A percentile compares a stretch with the other conserved stretches of the same genome.
phyloP scores from a whole-genome alignment of 2,797 vertebrate genomes.

The Silurus lanzhouensis region DNA sequence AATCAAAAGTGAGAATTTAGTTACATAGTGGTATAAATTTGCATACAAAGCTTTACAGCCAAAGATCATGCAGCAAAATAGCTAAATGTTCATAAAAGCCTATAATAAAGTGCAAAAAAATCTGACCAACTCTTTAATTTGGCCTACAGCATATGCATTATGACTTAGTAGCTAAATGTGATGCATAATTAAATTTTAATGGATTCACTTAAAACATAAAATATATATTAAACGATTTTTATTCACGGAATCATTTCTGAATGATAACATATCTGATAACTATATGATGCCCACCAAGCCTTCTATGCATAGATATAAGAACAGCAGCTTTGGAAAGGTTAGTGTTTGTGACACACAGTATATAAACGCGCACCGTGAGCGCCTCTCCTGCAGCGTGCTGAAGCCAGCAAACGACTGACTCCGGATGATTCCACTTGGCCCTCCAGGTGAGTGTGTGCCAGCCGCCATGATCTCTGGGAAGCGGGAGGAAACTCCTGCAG shows the following conservation, averaged over 20 bases:
- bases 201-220: background rate
- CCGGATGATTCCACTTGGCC: conserved; percentile 96
- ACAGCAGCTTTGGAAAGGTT: background rate
- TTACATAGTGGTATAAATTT: background rate
- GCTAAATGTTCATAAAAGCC: background rate
- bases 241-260: background rate
- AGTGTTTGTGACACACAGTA: background rate
- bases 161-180: background rate
- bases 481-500: conserved; percentile 86
- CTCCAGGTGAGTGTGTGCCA: conserved; percentile 91
- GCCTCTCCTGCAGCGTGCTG: conserved; percentile 92
- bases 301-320: background rate
- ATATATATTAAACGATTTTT: background rate
- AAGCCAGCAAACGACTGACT: conserved; percentile 99
- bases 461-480: conserved; percentile 94
- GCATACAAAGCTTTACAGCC: background rate
- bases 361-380: conserved; percentile 81
- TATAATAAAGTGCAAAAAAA: background rate
- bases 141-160: background rate
- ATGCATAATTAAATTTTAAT: background rate
- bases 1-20: background rate
- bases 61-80: background rate
- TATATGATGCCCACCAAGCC: background rate
- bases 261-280: background rate
- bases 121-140: background rate